Evolutionary conservation across 2,888 invertebrate genomes (phyloP).

Genomic region (Epsilonema sp.): DNA sequence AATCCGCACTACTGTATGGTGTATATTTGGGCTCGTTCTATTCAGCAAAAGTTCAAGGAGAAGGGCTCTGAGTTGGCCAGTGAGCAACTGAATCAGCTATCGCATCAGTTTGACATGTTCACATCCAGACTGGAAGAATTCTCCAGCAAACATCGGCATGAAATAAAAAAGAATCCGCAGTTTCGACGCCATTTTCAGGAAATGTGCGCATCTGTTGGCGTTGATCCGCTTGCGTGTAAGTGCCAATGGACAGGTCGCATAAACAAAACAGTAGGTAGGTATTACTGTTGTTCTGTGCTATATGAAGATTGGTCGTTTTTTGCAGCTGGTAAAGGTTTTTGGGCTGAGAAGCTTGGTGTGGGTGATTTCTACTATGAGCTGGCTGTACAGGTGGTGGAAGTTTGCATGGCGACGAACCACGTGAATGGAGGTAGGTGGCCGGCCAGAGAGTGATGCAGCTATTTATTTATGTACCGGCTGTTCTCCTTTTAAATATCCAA

Average conservation of each 20-base stretch:
- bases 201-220: constrained; percentile 97
- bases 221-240: constrained; percentile 84
- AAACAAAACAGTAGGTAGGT: no score
- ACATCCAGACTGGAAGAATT: constrained; percentile 78
- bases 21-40: no score
- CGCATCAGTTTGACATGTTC: constrained; percentile 78
- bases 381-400: constrained; percentile 90
- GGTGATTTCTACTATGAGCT: constrained; percentile 98
- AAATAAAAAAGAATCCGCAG: constrained; percentile 78
- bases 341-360: constrained; percentile 86
- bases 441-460: background rate
- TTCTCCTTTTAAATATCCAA: background rate
- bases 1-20: no score
- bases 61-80: constrained; percentile 36
- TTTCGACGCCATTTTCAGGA: constrained; percentile 81
- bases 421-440: constrained; percentile 54
- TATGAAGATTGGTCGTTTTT: constrained; percentile 7
- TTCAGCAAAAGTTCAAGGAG: constrained; percentile 33
- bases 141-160: constrained; percentile 75
- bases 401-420: constrained; percentile 78
- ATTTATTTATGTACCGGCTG: background rate
- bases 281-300: no score
- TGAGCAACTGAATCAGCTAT: constrained; percentile 47
- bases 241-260: no score
- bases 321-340: constrained; percentile 51